A percentile compares a stretch with the other conserved stretches of the same genome.
Evolutionary conservation across 2,113 vertebrate genomes (phyloP).

Genomic region (Oceanodroma tethys): DNA sequence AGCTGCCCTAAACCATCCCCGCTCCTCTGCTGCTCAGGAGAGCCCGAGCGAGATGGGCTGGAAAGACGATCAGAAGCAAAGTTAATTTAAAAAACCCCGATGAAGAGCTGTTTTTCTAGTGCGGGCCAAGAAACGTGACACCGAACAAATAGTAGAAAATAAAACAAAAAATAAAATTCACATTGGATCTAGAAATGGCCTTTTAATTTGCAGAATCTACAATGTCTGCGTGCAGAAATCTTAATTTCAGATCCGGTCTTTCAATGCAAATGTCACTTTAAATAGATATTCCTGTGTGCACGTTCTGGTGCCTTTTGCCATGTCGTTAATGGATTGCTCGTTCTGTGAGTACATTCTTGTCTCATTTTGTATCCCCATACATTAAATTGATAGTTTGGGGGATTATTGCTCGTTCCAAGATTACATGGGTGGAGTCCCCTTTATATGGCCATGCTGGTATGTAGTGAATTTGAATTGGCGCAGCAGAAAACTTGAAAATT

Average conservation of each 20-base stretch:
- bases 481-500: constrained; percentile 65
- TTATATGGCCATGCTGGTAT: constrained; percentile 65
- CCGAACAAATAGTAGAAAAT: neutral
- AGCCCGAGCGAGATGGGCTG: neutral
- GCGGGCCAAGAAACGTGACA: neutral
- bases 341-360: constrained; percentile 29
- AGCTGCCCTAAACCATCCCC: neutral
- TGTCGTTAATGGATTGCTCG: neutral
- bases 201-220: neutral
- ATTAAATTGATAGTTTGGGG: constrained; percentile 52
- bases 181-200: neutral
- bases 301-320: constrained; percentile 8
- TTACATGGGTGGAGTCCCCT: constrained; percentile 58
- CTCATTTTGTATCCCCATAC: constrained; percentile 45
- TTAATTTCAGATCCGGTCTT: neutral
- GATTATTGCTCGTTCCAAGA: constrained; percentile 50
- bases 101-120: neutral
- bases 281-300: neutral
- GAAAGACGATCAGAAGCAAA: neutral
- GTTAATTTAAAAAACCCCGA: neutral
- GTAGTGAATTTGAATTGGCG: constrained; percentile 69
- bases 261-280: neutral
- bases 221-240: neutral
- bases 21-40: neutral
- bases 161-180: neutral